phyloP scores from a whole-genome alignment of 2,797 vertebrate species.

The Urocyon cinereoargenteus region DNA sequence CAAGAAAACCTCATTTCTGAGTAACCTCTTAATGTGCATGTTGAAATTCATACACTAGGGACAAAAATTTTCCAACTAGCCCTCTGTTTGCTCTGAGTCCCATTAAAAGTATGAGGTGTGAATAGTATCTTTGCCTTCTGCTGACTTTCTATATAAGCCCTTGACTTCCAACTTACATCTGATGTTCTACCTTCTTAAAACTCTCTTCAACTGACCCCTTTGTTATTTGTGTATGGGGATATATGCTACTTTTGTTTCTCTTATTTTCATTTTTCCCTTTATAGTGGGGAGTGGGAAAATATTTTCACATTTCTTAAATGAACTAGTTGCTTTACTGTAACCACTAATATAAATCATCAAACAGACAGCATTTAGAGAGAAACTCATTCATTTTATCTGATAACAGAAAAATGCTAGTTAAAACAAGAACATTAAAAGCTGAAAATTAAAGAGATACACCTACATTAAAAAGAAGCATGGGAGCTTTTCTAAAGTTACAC shows the following conservation, averaged over 20 bases:
- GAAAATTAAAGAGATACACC: not conserved
- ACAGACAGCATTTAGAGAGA: not conserved
- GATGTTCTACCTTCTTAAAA: not conserved
- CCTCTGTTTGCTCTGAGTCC: not conserved
- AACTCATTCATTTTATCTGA: not conserved
- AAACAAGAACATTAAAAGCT: not conserved
- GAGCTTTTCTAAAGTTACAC: not conserved
- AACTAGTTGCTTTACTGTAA: not conserved
- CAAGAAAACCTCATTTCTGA: not conserved
- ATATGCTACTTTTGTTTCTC: not conserved
- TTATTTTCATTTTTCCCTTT: not conserved
- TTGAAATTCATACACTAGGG: not conserved
- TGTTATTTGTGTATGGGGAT: not conserved
- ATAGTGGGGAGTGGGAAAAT: accelerated
- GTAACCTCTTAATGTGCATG: not conserved
- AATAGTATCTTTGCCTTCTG: not conserved
- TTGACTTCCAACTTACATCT: not conserved
- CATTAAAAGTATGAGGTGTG: too few species aligned
- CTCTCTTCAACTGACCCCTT: not conserved
- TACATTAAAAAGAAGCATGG: not conserved
- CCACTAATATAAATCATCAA: not conserved
- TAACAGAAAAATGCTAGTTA: not conserved
- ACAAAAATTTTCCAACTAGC: not conserved
- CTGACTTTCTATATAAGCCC: not conserved
- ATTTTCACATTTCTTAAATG: not conserved